These are phyloP conservation scores for Bos taurus DNA, from an alignment of 2,113 vertebrate genomes.

Conservation along the genomic window ARS-UCD2.0 NC_037343.1:77521001-77521500, in stretches of 20 bases:
- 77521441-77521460: background rate
- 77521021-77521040: background rate
- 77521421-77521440: background rate
- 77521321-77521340: background rate
- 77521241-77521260: background rate
- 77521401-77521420: background rate
- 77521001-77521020: background rate
- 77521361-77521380: background rate
- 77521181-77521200: background rate
- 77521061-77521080: background rate
- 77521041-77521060: background rate
- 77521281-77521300: background rate
- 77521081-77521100: background rate
- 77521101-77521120: background rate
- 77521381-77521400: background rate
- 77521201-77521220: background rate
- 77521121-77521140: fast-evolving
- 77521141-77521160: background rate
- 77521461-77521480: background rate
- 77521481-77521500: background rate
- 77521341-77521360: background rate
- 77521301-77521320: background rate
- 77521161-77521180: fast-evolving
- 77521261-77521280: background rate
- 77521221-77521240: background rate